Evolutionary conservation across 2,888 invertebrate genomes (phyloP).

Genomic region (Gnatocerus cornutus): DNA sequence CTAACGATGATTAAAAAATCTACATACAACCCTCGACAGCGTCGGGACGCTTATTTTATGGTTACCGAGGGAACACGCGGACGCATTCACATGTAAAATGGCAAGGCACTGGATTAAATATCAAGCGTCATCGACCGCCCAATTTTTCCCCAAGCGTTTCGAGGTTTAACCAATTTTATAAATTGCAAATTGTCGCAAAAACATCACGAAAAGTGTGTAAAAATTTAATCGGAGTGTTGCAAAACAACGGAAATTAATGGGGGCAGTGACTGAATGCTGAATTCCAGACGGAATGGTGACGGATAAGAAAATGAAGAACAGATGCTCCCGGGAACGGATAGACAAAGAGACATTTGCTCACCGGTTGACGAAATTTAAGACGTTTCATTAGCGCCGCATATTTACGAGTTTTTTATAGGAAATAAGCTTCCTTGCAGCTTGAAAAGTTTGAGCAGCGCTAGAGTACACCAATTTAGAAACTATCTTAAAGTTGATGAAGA

Average conservation of each 20-base stretch:
- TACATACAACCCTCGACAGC: constrained; percentile 58
- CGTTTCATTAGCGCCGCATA: too few species aligned
- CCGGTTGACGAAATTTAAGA: background rate
- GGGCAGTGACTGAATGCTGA: background rate
- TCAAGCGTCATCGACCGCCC: constrained; percentile 49
- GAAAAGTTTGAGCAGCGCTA: too few species aligned
- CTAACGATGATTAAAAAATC: constrained; percentile 64
- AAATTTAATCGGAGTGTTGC: constrained; percentile 6
- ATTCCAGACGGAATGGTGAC: background rate
- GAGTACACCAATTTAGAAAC: too few species aligned
- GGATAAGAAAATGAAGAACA: background rate
- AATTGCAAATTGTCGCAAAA: constrained; percentile 41
- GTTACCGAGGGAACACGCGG: constrained; percentile 57
- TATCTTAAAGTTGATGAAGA: too few species aligned
- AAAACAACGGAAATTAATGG: background rate
- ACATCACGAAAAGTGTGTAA: constrained; percentile 22
- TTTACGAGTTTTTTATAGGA: too few species aligned
- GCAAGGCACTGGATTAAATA: constrained; percentile 55
- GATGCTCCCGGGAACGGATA: background rate
- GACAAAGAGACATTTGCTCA: background rate
- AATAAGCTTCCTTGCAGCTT: too few species aligned
- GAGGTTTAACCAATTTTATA: constrained; percentile 29
- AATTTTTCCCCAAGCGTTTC: constrained; percentile 24
- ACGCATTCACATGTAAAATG: constrained; percentile 59
- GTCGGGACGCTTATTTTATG: constrained; percentile 59